Evolutionary conservation across 2,888 invertebrate species (phyloP).

Genomic region (Tineola bisselliella): DNA sequence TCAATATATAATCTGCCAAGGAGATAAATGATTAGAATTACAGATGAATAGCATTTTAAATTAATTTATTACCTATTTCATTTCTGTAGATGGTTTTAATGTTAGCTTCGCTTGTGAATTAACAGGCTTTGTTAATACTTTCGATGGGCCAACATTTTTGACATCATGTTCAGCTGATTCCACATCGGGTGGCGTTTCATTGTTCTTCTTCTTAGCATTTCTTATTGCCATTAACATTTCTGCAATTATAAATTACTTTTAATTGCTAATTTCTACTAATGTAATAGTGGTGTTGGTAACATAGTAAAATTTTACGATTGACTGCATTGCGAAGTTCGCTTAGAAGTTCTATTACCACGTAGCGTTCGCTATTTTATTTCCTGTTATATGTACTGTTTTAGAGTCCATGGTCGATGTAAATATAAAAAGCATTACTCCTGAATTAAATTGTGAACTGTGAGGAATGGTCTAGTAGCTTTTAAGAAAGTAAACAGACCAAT

Average conservation of each 20-base stretch:
- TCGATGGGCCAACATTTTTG: background rate
- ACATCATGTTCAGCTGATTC: background rate
- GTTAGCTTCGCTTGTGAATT: background rate
- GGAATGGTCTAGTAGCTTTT: no score
- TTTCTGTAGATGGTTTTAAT: background rate
- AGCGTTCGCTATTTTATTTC: no score
- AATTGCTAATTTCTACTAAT: background rate
- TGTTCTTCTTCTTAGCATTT: background rate
- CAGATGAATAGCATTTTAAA: background rate
- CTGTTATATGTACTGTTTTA: no score
- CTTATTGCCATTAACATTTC: background rate
- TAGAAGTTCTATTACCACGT: no score
- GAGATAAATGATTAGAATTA: background rate
- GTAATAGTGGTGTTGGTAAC: no score
- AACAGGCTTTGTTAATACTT: background rate
- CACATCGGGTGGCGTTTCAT: background rate
- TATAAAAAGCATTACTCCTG: no score
- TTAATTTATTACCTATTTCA: background rate
- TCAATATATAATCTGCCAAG: no score
- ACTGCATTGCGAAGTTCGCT: no score
- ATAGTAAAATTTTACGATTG: no score
- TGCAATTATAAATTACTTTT: background rate
- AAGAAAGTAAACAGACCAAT: no score
- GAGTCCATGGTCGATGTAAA: no score
- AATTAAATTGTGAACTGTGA: no score